Base-by-base conservation (phyloP, 2,797 vertebrate genomes). In the Odontamblyopus lacepedii region DNA sequence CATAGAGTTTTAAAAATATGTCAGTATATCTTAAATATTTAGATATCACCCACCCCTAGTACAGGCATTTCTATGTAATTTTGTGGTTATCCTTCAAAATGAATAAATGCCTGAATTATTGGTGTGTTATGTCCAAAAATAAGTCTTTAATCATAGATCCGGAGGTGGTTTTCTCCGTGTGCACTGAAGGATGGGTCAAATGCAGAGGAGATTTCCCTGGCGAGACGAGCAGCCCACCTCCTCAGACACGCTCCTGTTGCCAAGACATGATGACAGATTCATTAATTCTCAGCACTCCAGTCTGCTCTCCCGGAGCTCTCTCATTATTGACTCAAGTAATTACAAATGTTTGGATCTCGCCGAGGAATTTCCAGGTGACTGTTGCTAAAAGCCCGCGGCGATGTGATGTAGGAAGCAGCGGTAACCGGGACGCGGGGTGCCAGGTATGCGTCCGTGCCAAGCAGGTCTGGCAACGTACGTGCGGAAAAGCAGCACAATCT, bases 311-410 rank as follows among this genome's bases (percentile, higher is more conserved):
- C 65, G 74, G 78, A 82, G 68, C 67, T 61, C 70, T 75, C 79
- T 80, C 74, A 81, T 86, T 87, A 86, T 81, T 76, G 78, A 73
- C 73, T 72, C 73, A 83, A 79, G 74, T 85, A 78, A 86, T 84
- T 83, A 59, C 64, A 51, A 72, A 67, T 41, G 57, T 65, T 53
- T 59, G 50, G 53, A 8, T 72, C 66, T 61, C 32, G 27, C 19
- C 59, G 61, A 44, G 41, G 71, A 68, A 65, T 60, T 61, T 48
- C 67, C 57, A 69, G 48, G 60, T 71, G 41, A 66, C 63, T 71
- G 55, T 26, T 64, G 16, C 65, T 61, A 56, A 63, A 70, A 62
- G 66, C 41, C 32, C 23, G 6, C 29, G 6, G 29, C 66, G 73
- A 72, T 50, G 62, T 67, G 69, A 44, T n/a, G 23, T 41, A 38